These are phyloP conservation scores for Napeogenes sylphis DNA, from an alignment of 2,888 invertebrate genomes.

Conservation along the genomic window DNA sequence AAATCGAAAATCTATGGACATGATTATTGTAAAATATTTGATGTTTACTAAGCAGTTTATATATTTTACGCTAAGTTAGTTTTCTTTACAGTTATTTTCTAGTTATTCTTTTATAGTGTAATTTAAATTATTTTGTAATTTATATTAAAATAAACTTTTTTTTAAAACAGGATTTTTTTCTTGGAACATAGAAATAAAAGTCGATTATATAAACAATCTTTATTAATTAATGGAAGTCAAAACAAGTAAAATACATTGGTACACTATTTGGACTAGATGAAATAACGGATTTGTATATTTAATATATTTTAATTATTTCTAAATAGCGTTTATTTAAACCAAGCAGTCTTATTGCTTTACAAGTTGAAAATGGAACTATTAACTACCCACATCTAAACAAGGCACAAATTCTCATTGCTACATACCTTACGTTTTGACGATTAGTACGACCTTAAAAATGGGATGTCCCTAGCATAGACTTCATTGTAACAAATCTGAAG, in stretches of 20 bases:
- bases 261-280: slow-evolving; percentile 14
- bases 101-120: not conserved
- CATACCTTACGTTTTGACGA: not conserved
- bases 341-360: slow-evolving; percentile 17
- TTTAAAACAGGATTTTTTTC: slow-evolving; percentile 5
- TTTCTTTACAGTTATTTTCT: not conserved
- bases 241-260: slow-evolving; percentile 2
- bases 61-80: not conserved
- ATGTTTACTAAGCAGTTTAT: not conserved
- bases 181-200: slow-evolving; percentile 5
- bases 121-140: slow-evolving; percentile 1
- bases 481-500: no score
- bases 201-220: slow-evolving; percentile 12
- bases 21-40: not conserved
- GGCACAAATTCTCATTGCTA: slow-evolving; percentile 23
- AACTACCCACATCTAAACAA: slow-evolving; percentile 29
- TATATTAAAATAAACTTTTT: slow-evolving; percentile 8
- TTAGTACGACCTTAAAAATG: no score
- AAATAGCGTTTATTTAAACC: slow-evolving; percentile 2
- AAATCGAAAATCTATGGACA: no score
- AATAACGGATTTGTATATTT: slow-evolving; percentile 2
- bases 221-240: slow-evolving; percentile 11
- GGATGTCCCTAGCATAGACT: no score
- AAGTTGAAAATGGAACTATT: slow-evolving; percentile 20
- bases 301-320: not conserved